phyloP scores from a whole-genome alignment of 2,888 invertebrate genomes.

The Leptinotarsa rubiginosa region DNA sequence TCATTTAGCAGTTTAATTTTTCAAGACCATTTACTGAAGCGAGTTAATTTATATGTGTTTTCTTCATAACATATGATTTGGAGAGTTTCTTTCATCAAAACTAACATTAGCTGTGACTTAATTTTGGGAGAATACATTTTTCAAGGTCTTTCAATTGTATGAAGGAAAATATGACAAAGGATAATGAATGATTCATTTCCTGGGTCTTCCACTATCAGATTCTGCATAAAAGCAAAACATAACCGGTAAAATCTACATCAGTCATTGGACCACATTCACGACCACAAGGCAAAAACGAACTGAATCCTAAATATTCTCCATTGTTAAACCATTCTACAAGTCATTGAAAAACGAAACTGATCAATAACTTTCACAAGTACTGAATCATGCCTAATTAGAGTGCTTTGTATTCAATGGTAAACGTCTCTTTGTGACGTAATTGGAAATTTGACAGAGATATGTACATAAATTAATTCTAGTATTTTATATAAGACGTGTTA shows the following conservation, averaged over 20 bases:
- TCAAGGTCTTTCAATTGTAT: no score
- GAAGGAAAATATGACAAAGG: no score
- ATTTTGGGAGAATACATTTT: no score
- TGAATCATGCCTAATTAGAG: neutral
- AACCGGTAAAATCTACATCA: neutral
- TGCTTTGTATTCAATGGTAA: constrained; percentile 7
- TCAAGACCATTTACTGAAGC: no score
- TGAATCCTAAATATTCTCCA: neutral
- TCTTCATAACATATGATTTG: no score
- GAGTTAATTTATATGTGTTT: no score
- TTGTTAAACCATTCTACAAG: neutral
- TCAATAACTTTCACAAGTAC: constrained; percentile 15
- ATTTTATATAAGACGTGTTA: neutral
- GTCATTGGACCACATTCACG: neutral
- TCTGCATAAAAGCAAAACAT: no score
- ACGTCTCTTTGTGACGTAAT: neutral
- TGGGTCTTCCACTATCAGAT: no score
- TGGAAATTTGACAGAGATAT: neutral
- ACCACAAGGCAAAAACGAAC: neutral
- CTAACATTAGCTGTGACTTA: no score
- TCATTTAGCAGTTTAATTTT: no score
- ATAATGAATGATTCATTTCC: no score
- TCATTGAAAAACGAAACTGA: neutral
- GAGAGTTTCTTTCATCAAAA: no score
- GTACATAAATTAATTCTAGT: neutral